These are phyloP conservation scores for Piprites chloris DNA, from an alignment of 2,113 vertebrate genomes.

Conservation along the genomic window DNA sequence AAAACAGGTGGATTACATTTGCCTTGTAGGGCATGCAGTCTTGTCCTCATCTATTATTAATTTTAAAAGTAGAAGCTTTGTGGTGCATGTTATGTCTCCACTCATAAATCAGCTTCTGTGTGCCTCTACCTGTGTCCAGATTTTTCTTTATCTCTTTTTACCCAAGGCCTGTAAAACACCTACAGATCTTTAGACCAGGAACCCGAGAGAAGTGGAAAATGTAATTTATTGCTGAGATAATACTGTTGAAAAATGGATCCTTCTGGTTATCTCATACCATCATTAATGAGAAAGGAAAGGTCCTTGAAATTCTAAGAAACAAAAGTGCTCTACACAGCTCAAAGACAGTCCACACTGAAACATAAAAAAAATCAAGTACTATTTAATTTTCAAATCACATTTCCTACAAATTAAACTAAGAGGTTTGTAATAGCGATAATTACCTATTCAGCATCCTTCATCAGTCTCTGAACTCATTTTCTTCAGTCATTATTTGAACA, in stretches of 20 bases:
- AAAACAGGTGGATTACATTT: not conserved
- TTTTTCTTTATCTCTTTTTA: not conserved
- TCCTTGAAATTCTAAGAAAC: constrained; percentile 32
- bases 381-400: constrained; percentile 57
- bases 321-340: not conserved
- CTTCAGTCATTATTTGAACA: constrained; percentile 46
- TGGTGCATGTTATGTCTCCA: not conserved
- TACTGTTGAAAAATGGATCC: constrained; percentile 4
- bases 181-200: not conserved
- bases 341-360: not conserved
- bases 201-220: not conserved
- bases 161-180: not conserved
- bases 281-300: constrained; percentile 12
- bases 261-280: constrained; percentile 7
- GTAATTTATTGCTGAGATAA: constrained; percentile 29
- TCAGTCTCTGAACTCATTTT: constrained; percentile 56
- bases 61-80: not conserved
- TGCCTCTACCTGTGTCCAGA: not conserved
- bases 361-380: constrained; percentile 2
- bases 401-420: constrained; percentile 58
- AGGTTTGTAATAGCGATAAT: constrained; percentile 48
- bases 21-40: not conserved
- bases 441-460: constrained; percentile 33
- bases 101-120: not conserved
- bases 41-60: constrained; percentile 21